Evolutionary conservation across 2,888 invertebrate genomes (phyloP), one percentile per base, ranked within the genome.

Genomic region (Teinopalpus imperialis): DNA sequence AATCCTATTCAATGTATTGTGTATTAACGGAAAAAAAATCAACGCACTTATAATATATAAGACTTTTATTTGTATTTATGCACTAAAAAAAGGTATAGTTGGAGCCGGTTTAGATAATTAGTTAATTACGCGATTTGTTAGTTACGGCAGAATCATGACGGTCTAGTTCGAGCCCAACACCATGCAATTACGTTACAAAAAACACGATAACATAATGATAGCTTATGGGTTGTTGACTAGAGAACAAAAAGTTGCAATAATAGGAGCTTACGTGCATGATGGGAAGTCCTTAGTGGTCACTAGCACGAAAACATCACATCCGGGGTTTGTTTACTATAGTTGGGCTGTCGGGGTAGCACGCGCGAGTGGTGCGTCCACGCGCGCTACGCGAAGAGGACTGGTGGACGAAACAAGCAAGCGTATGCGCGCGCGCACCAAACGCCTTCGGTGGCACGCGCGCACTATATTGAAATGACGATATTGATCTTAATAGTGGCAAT

Each of bases 191-290:
- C 60, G 18, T 18, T 41, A 10, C 12, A 43, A 37, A 31, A 35
- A 44, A 44, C 12, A 45, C 26, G 8, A 31, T 31, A 31, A 30
- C 7, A 13, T 45, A 45, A 45, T 30, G 13, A 41, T 41, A 30
- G 40, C 27, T 36, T 30, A 24, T 10, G 18, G 39, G 39, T 46
- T 51, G 49, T 32, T 35, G 32, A 29, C 24, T 20, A 50, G 49
- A 51, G 37, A 51, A 55, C 56, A 41, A 7, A 40, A 46, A 39
- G 51, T 12, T 13, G 1, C 1, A 14, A 20, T 39, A 44, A 39
- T 43, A 39, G 49, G 64, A 85, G n/a, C 87, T 87, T 61, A 86
- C 87, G 74, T 87, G 86, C 87, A 87, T 87, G 77, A 81, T 85
- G 69, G 46, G 50, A 57, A 51, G 59, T 53, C 49, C 57, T 56